These are phyloP conservation scores for Melanotaenia pygmaea DNA, from an alignment of 2,797 vertebrate species.

Conservation along the genomic window DNA sequence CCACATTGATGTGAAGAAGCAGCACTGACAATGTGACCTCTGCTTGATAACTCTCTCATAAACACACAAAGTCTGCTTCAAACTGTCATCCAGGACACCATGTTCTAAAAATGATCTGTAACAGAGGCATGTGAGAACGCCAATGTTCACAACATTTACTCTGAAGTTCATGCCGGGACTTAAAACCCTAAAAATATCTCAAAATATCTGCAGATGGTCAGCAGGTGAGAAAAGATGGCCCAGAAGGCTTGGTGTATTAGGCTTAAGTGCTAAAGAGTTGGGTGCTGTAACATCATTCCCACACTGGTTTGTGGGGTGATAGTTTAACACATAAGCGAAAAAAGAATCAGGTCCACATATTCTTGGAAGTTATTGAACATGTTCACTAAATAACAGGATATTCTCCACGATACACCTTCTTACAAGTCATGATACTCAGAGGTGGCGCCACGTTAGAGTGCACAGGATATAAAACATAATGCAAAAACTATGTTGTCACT, in stretches of 20 bases:
- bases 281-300: no score
- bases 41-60: no score
- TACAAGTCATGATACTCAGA: neutral
- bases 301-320: neutral
- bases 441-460: no score
- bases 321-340: neutral
- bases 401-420: neutral
- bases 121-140: no score
- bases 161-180: no score
- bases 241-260: neutral
- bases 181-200: neutral
- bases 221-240: neutral
- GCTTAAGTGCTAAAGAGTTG: neutral
- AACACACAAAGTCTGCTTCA: no score
- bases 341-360: neutral
- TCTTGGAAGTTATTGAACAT: no score
- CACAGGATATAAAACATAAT: neutral
- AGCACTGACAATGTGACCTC: no score
- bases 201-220: neutral
- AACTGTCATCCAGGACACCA: no score
- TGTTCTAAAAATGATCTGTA: no score
- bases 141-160: no score
- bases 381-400: neutral
- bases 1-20: no score
- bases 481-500: neutral